Evolutionary conservation across 92 coral and sea anemone species (phyloP).

Genomic region (Desmophyllum pertusum): DNA sequence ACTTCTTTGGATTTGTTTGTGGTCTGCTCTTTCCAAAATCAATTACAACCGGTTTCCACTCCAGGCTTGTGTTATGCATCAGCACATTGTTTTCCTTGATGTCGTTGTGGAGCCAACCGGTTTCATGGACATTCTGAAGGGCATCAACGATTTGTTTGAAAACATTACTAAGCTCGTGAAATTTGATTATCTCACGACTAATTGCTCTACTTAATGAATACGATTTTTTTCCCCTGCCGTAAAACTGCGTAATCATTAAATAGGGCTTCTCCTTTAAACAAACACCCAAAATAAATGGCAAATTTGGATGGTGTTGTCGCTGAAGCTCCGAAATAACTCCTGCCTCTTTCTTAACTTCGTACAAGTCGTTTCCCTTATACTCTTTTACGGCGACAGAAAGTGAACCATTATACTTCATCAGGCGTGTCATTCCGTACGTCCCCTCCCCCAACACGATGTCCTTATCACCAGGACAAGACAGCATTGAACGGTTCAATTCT

Average conservation of each 20-base stretch:
- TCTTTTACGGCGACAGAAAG: not conserved
- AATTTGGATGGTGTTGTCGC: not conserved
- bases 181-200: not conserved
- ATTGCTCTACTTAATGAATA: not conserved
- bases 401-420: not conserved
- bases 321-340: conserved; percentile 1
- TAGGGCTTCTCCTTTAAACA: not conserved
- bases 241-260: conserved; percentile 3
- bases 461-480: not conserved
- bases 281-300: not conserved
- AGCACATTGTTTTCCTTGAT: conserved; percentile 1
- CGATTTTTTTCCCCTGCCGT: not conserved
- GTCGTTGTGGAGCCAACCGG: conserved; percentile 9
- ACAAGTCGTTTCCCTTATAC: not conserved
- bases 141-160: not conserved
- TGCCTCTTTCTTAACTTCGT: conserved; percentile 5
- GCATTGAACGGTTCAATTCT: not conserved
- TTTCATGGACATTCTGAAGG: not conserved
- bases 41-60: not conserved
- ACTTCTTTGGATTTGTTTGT: not conserved
- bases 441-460: conserved; percentile 3
- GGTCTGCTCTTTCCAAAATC: not conserved
- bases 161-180: not conserved
- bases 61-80: not conserved
- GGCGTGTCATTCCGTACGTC: not conserved